Base-by-base conservation (phyloP, 2,113 vertebrate genomes). In the Hystrix brachyura region DNA sequence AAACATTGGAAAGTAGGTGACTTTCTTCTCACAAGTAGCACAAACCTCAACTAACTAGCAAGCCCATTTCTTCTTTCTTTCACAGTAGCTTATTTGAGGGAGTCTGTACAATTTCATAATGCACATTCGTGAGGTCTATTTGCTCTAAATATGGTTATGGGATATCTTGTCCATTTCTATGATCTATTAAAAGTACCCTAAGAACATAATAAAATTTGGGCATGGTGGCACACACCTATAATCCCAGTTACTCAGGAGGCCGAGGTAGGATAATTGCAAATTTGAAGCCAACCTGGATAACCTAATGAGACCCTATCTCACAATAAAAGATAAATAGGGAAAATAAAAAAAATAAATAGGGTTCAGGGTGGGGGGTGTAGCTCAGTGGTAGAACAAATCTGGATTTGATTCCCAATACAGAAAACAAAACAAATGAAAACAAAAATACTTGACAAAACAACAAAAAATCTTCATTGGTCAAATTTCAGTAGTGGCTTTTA, bases 161-260 rank as follows among this genome's bases (percentile, higher is more conserved):
- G 29, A 46, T 38, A 2, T 88, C 83, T 81, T 90, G 64, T 57
- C 15, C 19, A 71, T 78, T 83, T 91, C 55, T 78, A 62, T n/a
- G 29, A 76, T 23, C 62, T 88, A 60, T 79, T 93, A 81, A 87
- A 95, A 81, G 74, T 90, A 8, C 57, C 82, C 21, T 94, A 81
- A 81, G 34, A 59, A 57, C 17, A 79, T 53, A 81, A 78, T 53
- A 48, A 79, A 53, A 74, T 11, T 14, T 25, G 43, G 67, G 21
- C 38, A 71, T 19, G n/a, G 18, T 71, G 76, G 27, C 46, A 71
- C 69, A 71, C 8, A 71, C 34, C n/a, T 71, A 38, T 38, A 71
- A 43, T 43, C 18, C 18, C 18, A 71, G n/a, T 18, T 43, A 38
- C n/a, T 71, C 69, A 71, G n/a, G n/a, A 43, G 67, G 34, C 67